phyloP scores from a whole-genome alignment of 2,888 invertebrate species.

The Machimus atricapillus region DNA sequence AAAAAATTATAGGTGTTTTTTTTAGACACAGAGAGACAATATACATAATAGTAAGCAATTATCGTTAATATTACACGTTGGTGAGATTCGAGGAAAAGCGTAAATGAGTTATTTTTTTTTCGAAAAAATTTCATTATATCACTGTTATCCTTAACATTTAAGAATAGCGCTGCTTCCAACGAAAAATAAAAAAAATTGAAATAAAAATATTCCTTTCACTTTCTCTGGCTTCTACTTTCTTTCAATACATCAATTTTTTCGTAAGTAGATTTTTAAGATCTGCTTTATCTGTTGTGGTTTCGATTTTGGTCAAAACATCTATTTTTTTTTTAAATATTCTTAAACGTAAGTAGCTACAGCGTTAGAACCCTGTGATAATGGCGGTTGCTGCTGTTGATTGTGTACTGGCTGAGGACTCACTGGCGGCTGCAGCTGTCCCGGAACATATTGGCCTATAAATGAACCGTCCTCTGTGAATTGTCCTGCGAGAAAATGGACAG shows the following conservation, averaged over 20 bases:
- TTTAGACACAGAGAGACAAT: background rate
- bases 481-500: conserved; percentile 51
- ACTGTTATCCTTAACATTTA: background rate
- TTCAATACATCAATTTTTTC: background rate
- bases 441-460: conserved; percentile 96
- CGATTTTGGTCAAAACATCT: background rate
- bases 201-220: conserved; percentile 4
- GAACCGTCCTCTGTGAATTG: conserved; percentile 97
- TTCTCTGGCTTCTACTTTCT: background rate
- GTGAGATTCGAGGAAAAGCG: background rate
- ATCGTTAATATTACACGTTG: background rate
- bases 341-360: conserved; percentile 74
- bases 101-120: background rate
- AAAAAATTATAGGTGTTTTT: background rate
- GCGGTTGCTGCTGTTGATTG: conserved; percentile 63
- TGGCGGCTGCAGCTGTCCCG: conserved; percentile 74
- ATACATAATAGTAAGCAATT: background rate
- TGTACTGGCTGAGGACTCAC: conserved; percentile 63
- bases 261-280: background rate
- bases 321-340: conserved; percentile 49
- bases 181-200: conserved; percentile 16
- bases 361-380: conserved; percentile 62
- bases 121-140: background rate
- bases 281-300: background rate
- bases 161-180: background rate